Percentiles rank a stretch among this genome's conserved stretches.
These are phyloP conservation scores for Cranoglanis bouderius DNA, from an alignment of 2,113 vertebrate genomes.

Conservation along the genomic window DNA sequence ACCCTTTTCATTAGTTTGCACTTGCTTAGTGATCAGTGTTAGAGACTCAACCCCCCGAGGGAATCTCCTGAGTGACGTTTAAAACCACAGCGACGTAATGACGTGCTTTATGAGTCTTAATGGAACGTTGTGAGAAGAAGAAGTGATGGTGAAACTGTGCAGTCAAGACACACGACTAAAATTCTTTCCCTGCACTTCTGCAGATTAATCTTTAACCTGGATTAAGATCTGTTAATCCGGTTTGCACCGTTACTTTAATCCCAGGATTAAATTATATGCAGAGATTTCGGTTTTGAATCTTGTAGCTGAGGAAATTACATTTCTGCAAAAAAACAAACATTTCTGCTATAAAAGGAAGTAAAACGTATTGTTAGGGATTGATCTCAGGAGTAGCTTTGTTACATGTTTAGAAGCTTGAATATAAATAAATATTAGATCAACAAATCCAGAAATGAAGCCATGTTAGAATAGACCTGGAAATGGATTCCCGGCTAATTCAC, in stretches of 20 bases:
- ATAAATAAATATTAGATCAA: not conserved
- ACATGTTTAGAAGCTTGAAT: not conserved
- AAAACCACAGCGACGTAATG: constrained; percentile 22
- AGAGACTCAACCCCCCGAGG: not conserved
- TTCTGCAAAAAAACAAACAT: not conserved
- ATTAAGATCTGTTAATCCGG: not conserved
- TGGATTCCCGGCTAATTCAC: not conserved
- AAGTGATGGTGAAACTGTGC: constrained; percentile 23
- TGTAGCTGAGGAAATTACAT: not conserved
- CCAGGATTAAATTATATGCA: not conserved
- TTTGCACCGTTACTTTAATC: not conserved
- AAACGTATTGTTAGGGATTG: not conserved
- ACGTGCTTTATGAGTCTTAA: constrained; percentile 29
- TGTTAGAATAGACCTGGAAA: not conserved
- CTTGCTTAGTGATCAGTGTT: constrained; percentile 31
- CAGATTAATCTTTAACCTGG: not conserved
- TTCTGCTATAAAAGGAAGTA: not conserved
- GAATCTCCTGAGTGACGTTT: constrained; percentile 27
- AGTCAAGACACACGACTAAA: not conserved
- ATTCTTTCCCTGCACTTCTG: not conserved
- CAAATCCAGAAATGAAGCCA: not conserved
- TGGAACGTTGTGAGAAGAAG: constrained; percentile 23
- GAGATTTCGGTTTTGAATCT: not conserved
- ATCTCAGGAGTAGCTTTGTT: not conserved
- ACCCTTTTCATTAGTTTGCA: not conserved